These are phyloP conservation scores for Gavialis gangeticus DNA, from an alignment of 2,113 vertebrate species.

Conservation along the genomic window DNA sequence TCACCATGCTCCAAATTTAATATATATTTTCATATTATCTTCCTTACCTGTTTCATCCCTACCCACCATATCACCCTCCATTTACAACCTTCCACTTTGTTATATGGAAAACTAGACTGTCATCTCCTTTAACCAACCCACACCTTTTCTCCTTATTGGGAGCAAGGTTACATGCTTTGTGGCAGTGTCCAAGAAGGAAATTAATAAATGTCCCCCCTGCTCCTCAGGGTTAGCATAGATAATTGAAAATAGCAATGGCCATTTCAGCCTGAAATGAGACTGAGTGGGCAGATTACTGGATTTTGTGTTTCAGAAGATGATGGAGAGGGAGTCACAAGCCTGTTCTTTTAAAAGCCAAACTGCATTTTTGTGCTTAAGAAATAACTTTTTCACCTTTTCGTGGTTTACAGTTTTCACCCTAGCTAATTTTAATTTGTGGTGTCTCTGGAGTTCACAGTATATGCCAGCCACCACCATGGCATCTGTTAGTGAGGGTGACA, in stretches of 20 bases:
- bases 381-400: constrained; percentile 13
- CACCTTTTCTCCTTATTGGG: neutral
- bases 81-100: neutral
- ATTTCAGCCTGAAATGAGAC: neutral
- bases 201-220: neutral
- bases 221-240: neutral
- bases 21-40: neutral
- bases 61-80: neutral
- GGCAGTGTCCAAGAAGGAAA: neutral
- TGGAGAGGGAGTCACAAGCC: neutral
- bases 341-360: neutral
- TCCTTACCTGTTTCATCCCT: neutral
- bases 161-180: neutral
- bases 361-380: neutral
- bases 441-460: constrained; percentile 25
- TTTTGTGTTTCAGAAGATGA: neutral
- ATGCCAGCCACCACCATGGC: constrained; percentile 18
- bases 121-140: neutral
- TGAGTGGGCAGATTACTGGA: neutral
- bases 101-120: neutral
- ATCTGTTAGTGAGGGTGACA: constrained; percentile 58
- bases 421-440: constrained; percentile 41
- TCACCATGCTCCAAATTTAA: neutral
- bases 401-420: constrained; percentile 37
- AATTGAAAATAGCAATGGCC: neutral